Evolutionary conservation across 2,113 vertebrate genomes (phyloP).

Genomic region (Phaethornis superciliosus): DNA sequence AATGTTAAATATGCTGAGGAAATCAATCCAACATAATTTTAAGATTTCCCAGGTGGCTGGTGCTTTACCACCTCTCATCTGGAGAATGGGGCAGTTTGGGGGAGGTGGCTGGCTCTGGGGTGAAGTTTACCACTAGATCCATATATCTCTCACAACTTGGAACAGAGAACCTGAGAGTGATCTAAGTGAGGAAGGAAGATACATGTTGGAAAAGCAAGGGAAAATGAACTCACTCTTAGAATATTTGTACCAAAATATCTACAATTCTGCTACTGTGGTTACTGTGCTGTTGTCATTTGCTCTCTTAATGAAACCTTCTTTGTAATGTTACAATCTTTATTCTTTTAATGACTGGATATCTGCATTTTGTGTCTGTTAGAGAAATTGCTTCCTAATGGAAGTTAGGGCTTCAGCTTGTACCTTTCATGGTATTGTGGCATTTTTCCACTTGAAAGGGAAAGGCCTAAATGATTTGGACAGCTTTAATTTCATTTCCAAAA

Average conservation of each 20-base stretch:
- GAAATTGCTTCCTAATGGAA: background rate
- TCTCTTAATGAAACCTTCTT: background rate
- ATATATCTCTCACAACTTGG: background rate
- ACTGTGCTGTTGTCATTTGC: background rate
- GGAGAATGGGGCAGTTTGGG: background rate
- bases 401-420: background rate
- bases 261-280: background rate
- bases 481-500: background rate
- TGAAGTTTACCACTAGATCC: background rate
- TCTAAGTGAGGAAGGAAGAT: background rate
- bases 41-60: background rate
- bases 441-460: background rate
- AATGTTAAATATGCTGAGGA: background rate
- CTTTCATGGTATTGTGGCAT: background rate
- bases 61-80: background rate
- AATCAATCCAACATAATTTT: background rate
- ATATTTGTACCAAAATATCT: background rate
- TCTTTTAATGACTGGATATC: background rate
- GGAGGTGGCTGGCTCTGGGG: background rate
- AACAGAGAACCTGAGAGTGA: background rate
- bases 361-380: background rate
- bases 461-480: background rate
- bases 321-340: background rate
- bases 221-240: background rate
- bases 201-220: fast-evolving